phyloP scores from a whole-genome alignment of 2,888 invertebrate genomes.

The Callinectes sapidus region DNA sequence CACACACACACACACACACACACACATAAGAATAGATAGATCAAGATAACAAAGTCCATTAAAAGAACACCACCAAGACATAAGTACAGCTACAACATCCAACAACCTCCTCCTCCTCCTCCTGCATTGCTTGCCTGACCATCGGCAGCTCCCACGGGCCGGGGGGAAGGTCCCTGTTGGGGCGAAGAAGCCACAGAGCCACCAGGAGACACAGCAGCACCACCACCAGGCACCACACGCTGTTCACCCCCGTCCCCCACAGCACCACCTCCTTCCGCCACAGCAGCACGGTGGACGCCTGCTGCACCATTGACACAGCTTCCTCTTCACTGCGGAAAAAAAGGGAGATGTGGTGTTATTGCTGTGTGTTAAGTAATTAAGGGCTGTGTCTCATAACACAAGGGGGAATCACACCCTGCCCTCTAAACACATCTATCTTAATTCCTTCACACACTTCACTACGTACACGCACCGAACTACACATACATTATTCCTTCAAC shows the following conservation, averaged over 20 bases:
- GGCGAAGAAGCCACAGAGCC: background rate
- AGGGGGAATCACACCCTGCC: no score
- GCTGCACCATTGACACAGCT: background rate
- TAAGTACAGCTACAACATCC: background rate
- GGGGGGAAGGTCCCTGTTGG: conserved; percentile 19
- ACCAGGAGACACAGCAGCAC: conserved; percentile 38
- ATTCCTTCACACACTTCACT: no score
- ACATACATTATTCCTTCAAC: no score
- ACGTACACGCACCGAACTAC: no score
- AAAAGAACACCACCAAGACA: background rate
- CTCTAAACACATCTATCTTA: no score
- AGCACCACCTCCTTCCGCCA: conserved; percentile 13
- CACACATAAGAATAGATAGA: background rate
- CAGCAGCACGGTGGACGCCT: background rate
- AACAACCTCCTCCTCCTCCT: background rate
- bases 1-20: background rate
- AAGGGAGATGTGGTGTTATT: background rate
- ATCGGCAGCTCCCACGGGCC: conserved; percentile 49
- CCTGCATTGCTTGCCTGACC: background rate
- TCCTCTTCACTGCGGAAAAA: background rate
- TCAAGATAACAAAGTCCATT: no score
- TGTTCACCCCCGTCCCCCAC: background rate
- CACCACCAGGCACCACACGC: background rate
- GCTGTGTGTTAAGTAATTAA: background rate
- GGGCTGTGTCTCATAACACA: background rate